These are phyloP conservation scores for Adrianichthys oophorus DNA, from an alignment of 2,797 vertebrate species.

Conservation along the genomic window DNA sequence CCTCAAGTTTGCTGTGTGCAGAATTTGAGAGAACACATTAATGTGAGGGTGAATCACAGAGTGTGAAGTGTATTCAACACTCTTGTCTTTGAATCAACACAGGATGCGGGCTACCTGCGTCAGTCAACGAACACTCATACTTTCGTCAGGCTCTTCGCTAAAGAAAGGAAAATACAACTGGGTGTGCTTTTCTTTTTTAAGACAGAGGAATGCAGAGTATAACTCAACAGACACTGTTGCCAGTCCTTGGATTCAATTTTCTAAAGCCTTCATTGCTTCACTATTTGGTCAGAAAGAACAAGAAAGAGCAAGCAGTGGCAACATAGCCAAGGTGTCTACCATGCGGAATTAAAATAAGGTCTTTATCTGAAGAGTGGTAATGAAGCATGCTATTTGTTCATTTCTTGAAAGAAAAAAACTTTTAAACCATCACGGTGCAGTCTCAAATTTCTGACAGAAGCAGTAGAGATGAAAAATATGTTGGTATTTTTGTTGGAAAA, in stretches of 20 bases:
- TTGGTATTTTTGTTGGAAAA: background rate
- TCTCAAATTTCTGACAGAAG: background rate
- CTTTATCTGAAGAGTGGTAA: background rate
- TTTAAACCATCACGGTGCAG: background rate
- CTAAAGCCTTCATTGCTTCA: background rate
- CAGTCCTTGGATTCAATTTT: background rate
- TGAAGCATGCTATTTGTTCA: background rate
- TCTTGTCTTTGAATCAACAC: background rate
- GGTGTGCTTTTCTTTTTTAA: too few relatives aligned
- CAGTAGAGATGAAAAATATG: background rate
- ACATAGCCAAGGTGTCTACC: too few relatives aligned
- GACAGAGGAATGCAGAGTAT: background rate
- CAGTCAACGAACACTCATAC: background rate
- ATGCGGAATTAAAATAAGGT: background rate
- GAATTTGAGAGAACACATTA: background rate
- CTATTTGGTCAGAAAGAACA: background rate
- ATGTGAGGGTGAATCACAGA: too few relatives aligned
- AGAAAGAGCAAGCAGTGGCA: background rate
- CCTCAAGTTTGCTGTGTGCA: background rate
- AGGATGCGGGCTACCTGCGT: background rate
- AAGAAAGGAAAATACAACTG: too few relatives aligned
- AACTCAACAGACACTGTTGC: background rate
- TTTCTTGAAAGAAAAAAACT: background rate
- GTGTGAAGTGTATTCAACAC: background rate
- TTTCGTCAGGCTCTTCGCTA: background rate